Evolutionary conservation across 2,888 invertebrate species (phyloP).

Genomic region (Trilocha varians): DNA sequence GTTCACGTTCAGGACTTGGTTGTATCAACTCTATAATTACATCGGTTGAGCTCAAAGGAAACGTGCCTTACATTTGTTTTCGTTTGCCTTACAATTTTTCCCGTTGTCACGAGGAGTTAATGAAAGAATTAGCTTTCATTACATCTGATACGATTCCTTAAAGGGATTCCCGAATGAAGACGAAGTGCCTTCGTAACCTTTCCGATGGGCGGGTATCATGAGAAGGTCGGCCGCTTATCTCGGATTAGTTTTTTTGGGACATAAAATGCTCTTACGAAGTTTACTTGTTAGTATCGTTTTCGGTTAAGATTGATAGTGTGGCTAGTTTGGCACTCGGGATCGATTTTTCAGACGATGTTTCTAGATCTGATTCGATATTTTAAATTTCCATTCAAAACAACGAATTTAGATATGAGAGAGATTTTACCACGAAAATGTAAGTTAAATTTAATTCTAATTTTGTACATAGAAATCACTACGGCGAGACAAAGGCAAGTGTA

Average conservation of each 20-base stretch:
- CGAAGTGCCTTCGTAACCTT: conserved; percentile 62
- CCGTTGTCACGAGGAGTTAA: conserved; percentile 68
- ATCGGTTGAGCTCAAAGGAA: conserved; percentile 2
- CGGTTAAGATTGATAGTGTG: not conserved
- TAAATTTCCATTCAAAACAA: not conserved
- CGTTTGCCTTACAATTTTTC: conserved; percentile 57
- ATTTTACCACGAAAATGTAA: too few species aligned
- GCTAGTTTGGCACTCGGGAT: not conserved
- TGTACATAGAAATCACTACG: not conserved
- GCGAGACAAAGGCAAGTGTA: not conserved
- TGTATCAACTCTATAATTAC: too few species aligned
- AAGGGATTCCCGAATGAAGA: conserved; percentile 70
- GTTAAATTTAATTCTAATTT: not conserved
- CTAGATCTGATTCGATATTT: not conserved
- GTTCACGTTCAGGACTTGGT: too few species aligned
- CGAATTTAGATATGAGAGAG: too few species aligned
- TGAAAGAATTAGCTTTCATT: conserved; percentile 74
- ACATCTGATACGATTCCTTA: conserved; percentile 69
- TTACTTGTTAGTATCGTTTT: not conserved
- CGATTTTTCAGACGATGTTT: not conserved
- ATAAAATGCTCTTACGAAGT: conserved; percentile 30
- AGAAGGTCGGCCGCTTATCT: conserved; percentile 48
- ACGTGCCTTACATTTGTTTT: conserved; percentile 40
- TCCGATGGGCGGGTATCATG: conserved; percentile 50
- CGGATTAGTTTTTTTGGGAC: conserved; percentile 57